A percentile compares a stretch with the other conserved stretches of the same genome.
These are phyloP conservation scores for Notarius lentiginosus DNA, from an alignment of 2,113 vertebrate species.

Conservation along the genomic window DNA sequence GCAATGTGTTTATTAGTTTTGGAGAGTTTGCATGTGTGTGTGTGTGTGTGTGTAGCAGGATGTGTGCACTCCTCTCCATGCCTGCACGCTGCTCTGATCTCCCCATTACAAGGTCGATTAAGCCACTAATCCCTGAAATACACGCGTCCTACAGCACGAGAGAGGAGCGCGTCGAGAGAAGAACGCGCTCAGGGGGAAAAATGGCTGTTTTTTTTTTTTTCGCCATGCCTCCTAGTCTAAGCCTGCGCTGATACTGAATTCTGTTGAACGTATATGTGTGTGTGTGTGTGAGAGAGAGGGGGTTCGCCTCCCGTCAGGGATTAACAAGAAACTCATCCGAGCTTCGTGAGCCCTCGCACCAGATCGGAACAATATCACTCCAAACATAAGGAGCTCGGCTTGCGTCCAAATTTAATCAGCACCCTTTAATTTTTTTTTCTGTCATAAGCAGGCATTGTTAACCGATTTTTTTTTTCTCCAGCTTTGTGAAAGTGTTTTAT, in stretches of 20 bases:
- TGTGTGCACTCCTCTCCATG: conserved; percentile 67
- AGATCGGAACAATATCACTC: conserved; percentile 51
- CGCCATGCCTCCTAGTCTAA: conserved; percentile 68
- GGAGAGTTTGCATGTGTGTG: conserved; percentile 36
- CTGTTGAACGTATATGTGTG: conserved; percentile 63
- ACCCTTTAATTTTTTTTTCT: not conserved
- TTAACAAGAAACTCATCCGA: conserved; percentile 66
- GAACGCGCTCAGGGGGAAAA: conserved; percentile 58
- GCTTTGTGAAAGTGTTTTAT: not conserved
- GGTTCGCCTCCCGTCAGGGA: conserved; percentile 70
- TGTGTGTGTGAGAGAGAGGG: conserved; percentile 42
- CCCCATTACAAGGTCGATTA: conserved; percentile 83
- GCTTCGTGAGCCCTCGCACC: conserved; percentile 51
- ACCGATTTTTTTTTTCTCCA: not conserved
- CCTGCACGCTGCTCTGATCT: conserved; percentile 76
- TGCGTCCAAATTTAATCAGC: conserved; percentile 36
- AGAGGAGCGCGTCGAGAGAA: conserved; percentile 55
- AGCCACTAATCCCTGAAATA: conserved; percentile 81
- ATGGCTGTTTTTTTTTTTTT: conserved; percentile 52
- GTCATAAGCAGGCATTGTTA: conserved; percentile 1
- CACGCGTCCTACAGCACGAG: conserved; percentile 73
- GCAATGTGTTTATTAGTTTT: conserved; percentile 54
- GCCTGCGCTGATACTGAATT: conserved; percentile 65
- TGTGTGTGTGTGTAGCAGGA: conserved; percentile 52
- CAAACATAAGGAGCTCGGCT: conserved; percentile 18